Conservation (phyloP, 2,888 invertebrate species). For the Caenorhabditis sinica region DNA sequence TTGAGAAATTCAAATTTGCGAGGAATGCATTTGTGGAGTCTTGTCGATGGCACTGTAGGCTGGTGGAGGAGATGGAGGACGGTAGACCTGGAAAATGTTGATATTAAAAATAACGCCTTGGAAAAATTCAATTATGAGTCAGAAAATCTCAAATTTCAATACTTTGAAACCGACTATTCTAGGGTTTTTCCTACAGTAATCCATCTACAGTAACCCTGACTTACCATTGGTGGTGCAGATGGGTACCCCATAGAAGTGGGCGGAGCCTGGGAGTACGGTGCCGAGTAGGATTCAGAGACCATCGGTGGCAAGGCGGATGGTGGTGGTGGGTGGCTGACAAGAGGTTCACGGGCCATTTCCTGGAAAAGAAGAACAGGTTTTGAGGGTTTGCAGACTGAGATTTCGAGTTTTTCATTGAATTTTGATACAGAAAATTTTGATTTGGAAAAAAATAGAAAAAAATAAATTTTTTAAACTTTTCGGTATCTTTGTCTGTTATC, state of each 20-base stretch:
- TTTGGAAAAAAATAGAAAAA: too few species aligned
- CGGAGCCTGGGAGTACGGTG: slow-evolving; percentile 42
- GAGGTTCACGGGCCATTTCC: slow-evolving; percentile 54
- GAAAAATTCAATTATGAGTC: too few species aligned
- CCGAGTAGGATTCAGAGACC: slow-evolving; percentile 54
- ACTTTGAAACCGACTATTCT: too few species aligned
- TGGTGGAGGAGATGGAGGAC: slow-evolving; percentile 63
- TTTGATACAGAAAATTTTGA: background rate
- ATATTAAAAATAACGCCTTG: background rate
- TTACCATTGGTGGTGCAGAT: slow-evolving; percentile 49
- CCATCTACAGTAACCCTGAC: background rate
- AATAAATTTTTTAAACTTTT: too few species aligned
- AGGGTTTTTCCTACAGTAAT: too few species aligned
- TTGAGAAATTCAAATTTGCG: slow-evolving; percentile 31
- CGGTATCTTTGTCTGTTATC: too few species aligned
- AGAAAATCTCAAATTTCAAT: too few species aligned
- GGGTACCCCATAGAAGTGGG: slow-evolving; percentile 30
- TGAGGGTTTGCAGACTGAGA: background rate
- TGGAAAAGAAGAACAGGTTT: background rate
- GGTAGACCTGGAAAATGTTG: slow-evolving; percentile 42
- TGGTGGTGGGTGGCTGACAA: slow-evolving; percentile 43
- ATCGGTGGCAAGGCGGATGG: slow-evolving; percentile 28
- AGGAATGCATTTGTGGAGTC: background rate
- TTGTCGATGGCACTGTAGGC: slow-evolving; percentile 58
- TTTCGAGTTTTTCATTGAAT: slow-evolving; percentile 1